Base-by-base conservation (phyloP, 2,797 vertebrate species). In the Gallinago stenura region DNA sequence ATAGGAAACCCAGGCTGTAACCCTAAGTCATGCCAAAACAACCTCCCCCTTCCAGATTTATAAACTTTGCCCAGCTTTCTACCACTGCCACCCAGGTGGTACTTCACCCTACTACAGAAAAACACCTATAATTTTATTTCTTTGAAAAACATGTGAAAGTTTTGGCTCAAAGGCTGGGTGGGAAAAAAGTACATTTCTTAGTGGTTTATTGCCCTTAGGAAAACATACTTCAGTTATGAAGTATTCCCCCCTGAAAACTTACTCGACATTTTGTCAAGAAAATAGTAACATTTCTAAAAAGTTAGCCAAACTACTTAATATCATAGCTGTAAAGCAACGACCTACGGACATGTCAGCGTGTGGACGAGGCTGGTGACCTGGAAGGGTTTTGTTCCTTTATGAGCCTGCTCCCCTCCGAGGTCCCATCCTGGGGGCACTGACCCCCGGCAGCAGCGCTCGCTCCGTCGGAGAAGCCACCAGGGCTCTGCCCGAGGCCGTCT, bases 191-290 rank as follows among this genome's bases (percentile, higher is more conserved):
- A 91, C 80, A 93, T 95, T 93, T 87, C 92, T 94, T 81, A 66
- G 79, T 85, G 97, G 96, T 97, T 97, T 97, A 94, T 95, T 94
- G 96, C 96, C 96, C 91, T 87, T 89, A 98, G 96, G 97, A 97
- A 98, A 97, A 96, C 97, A 97, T 96, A 81, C 94, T 96, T 97
- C 90, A 94, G 93, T 96, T 95, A 96, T 98, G 97, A 98, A 97
- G 97, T 95, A 95, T 95, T 97, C 97, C 97, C 96, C 91, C 95
- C 94, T 94, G 97, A 98, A 97, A 97, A 96, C 97, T 96, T 97
- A 90, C 96, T 97, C 94, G 96, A 97, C 97, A 87, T 95, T 97
- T 97, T 96, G 91, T 95, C 13, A 93, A 97, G 96, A 97, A 97
- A 97, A 97, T 92, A 97, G 95, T 92, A 96, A 97, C 94, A 82